These are phyloP conservation scores for Arvicola amphibius DNA, from an alignment of 2,797 vertebrate genomes.

Conservation along the genomic window DNA sequence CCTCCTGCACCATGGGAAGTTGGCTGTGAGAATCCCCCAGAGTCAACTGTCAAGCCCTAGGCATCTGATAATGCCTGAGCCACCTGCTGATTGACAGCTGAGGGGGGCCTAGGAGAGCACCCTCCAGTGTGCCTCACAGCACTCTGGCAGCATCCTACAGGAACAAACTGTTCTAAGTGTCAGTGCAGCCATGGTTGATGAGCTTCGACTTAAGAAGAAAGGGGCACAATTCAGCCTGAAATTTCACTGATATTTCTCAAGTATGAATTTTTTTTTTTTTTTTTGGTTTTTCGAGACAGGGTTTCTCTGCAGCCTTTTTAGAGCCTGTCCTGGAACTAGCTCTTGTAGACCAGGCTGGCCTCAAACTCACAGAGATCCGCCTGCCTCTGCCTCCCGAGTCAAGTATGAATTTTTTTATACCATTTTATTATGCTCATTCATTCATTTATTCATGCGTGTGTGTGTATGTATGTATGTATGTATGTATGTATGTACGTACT, in stretches of 20 bases:
- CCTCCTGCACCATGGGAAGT: background rate
- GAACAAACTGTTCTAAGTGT: background rate
- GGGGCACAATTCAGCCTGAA: background rate
- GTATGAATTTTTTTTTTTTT: background rate
- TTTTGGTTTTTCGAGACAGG: too few relatives aligned
- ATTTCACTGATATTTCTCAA: background rate
- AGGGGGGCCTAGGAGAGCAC: background rate
- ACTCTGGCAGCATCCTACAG: background rate
- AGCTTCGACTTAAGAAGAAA: background rate
- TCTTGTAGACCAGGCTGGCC: too few relatives aligned
- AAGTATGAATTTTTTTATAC: background rate
- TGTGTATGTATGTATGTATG: background rate
- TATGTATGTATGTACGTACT: background rate
- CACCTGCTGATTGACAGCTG: background rate
- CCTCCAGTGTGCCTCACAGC: accelerated
- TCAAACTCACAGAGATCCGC: too few relatives aligned
- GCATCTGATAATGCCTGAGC: background rate
- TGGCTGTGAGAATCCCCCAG: background rate
- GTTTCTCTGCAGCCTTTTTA: too few relatives aligned
- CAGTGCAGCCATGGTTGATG: background rate
- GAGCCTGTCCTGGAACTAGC: too few relatives aligned
- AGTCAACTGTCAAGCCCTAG: background rate
- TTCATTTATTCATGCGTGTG: background rate
- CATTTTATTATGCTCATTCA: background rate
- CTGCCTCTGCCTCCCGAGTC: too few relatives aligned